Base-by-base conservation (phyloP, 2,113 vertebrate genomes). In the Gopherus flavomarginatus region DNA sequence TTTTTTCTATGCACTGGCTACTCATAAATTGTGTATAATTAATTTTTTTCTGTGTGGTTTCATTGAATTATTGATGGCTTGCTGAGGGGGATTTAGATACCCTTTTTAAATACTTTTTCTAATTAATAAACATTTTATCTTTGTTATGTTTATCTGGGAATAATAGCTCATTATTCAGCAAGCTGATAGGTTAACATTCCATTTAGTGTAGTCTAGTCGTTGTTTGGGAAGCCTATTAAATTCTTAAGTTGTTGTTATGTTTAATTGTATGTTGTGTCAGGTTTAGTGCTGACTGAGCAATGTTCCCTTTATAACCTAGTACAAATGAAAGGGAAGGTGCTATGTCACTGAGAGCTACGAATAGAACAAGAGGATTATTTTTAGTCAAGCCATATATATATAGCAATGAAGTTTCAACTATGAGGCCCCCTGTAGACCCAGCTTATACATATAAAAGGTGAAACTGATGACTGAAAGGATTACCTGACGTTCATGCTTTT, bases 141-240 rank as follows among this genome's bases (percentile, higher is more conserved):
- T 90, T 75, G 81, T 86, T 87, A 79, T 65, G 91, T 96, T 92
- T n/a, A 6, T 92, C 35, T 75, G 53, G 38, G 9, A 12, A 80
- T 95, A 94, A 77, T 94, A 92, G 81, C 56, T 82, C n/a, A 83
- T 59, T 88, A 49, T 88, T 88, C 81, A 53, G 27, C 56, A 65
- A 92, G 56, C 50, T 65, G 29, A 49, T 42, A 69, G 50, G 11
- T 26, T 84, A 81, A 88, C 91, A 91, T 90, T 93, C 59, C 4
- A 69, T 75, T 31, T 27, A 88, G 49, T 93, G 26, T 44, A 94
- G 65, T 35, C 72, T 81, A 24, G 56, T 92, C 91, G 42, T 26
- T 95, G 89, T 88, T 96, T 17, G 93, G 90, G 97, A 98, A 97
- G 97, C 97, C 81, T 95, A 87, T 97, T 97, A 94, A 98, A 93